Evolutionary conservation across 2,113 vertebrate species (phyloP).

Genomic region (Mesoclemmys tuberculata): DNA sequence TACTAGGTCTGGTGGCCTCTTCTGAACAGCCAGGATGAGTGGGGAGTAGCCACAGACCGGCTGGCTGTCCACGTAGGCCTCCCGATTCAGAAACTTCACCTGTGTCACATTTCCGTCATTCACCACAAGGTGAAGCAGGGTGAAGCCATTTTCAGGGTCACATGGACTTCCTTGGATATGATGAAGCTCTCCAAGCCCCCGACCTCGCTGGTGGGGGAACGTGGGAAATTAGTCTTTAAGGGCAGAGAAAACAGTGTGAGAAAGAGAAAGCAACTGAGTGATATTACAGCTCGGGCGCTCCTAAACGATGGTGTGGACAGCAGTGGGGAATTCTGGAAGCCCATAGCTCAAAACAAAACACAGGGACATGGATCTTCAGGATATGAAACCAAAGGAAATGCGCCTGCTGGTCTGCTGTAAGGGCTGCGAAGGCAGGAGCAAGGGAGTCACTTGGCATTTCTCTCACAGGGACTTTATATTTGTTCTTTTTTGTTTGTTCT

Average conservation of each 20-base stretch:
- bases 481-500: background rate
- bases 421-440: too few relatives aligned
- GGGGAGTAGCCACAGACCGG: conserved; percentile 81
- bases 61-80: conserved; percentile 77
- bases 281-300: background rate
- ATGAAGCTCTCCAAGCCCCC: background rate
- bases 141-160: conserved; percentile 70
- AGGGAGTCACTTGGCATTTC: background rate
- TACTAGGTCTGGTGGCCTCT: conserved; percentile 80
- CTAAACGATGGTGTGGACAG: background rate
- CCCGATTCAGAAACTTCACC: conserved; percentile 77
- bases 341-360: background rate
- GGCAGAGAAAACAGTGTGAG: accelerated
- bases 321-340: background rate
- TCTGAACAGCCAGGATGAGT: conserved; percentile 80
- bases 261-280: background rate
- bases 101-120: conserved; percentile 76
- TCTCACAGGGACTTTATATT: accelerated
- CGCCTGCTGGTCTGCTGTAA: background rate
- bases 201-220: accelerated
- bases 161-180: conserved; percentile 64
- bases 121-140: conserved; percentile 82
- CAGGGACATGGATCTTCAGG: accelerated
- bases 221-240: background rate
- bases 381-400: background rate